Percentiles rank a stretch among this genome's conserved stretches.
Conservation (phyloP, 2,888 invertebrate genomes). For the Pandemis heparana region DNA sequence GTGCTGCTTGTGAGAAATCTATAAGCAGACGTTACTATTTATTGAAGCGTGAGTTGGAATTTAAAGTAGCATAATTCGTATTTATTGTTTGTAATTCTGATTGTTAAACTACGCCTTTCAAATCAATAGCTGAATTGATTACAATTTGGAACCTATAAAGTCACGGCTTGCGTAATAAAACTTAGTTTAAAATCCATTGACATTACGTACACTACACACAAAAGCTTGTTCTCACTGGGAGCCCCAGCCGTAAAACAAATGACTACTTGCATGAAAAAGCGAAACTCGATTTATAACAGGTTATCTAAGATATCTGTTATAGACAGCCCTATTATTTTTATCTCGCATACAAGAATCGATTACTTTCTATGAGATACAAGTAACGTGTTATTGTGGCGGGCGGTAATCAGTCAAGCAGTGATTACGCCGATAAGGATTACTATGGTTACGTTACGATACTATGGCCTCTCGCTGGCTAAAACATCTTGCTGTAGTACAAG, state of each 20-base stretch:
- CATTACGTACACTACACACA: neutral
- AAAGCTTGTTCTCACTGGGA: neutral
- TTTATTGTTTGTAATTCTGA: conserved; percentile 23
- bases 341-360: conserved; percentile 45
- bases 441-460: conserved; percentile 14
- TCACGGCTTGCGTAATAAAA: conserved; percentile 13
- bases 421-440: conserved; percentile 48
- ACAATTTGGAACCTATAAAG: conserved; percentile 7
- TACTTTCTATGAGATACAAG: conserved; percentile 47
- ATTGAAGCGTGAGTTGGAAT: conserved; percentile 37
- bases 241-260: neutral
- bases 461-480: conserved; percentile 15
- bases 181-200: conserved; percentile 4
- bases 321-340: conserved; percentile 47
- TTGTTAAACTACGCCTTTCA: neutral
- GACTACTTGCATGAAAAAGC: conserved; percentile 10
- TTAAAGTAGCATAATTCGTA: conserved; percentile 22
- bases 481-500: neutral
- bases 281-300: conserved; percentile 24
- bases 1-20: conserved; percentile 30
- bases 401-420: conserved; percentile 55
- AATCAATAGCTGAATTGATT: conserved; percentile 19
- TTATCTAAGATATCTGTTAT: conserved; percentile 32
- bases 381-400: conserved; percentile 55
- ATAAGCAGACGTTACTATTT: conserved; percentile 38